Conservation (phyloP, 2,888 invertebrate species). For the Lepidocyrtinus sp. region DNA sequence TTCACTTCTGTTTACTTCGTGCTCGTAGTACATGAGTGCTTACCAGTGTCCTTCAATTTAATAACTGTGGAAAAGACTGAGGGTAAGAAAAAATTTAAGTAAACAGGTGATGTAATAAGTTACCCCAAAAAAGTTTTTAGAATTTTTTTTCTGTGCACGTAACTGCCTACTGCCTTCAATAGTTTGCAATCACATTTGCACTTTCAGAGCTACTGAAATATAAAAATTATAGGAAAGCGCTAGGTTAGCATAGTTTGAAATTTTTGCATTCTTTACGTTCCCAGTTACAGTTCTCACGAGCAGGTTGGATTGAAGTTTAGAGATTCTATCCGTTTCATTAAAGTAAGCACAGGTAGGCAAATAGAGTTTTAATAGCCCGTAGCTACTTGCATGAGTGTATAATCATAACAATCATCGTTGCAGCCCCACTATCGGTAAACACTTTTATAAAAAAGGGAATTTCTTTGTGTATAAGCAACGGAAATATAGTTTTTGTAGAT, state of each 20-base stretch:
- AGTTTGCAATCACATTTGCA: not conserved
- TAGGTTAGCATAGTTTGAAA: not conserved
- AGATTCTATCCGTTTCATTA: no score
- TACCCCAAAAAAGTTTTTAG: conserved; percentile 22
- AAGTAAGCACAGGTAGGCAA: no score
- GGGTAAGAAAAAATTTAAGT: conserved; percentile 5
- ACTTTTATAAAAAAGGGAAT: not conserved
- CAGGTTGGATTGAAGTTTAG: not conserved
- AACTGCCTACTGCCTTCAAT: not conserved
- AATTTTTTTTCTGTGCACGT: not conserved
- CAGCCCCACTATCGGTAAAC: not conserved
- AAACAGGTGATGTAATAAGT: not conserved
- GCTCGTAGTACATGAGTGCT: not conserved
- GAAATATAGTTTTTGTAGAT: not conserved
- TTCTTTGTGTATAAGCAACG: conserved; percentile 1
- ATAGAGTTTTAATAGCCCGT: no score
- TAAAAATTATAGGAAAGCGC: not conserved
- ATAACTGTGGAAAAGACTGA: not conserved
- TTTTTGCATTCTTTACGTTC: not conserved
- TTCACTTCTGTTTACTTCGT: not conserved
- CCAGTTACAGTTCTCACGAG: conserved; percentile 15
- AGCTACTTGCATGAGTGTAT: no score
- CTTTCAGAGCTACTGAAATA: not conserved
- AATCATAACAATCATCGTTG: no score
- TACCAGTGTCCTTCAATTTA: conserved; percentile 24